phyloP scores from a whole-genome alignment of 2,888 invertebrate species.

The Lypha dubia region DNA sequence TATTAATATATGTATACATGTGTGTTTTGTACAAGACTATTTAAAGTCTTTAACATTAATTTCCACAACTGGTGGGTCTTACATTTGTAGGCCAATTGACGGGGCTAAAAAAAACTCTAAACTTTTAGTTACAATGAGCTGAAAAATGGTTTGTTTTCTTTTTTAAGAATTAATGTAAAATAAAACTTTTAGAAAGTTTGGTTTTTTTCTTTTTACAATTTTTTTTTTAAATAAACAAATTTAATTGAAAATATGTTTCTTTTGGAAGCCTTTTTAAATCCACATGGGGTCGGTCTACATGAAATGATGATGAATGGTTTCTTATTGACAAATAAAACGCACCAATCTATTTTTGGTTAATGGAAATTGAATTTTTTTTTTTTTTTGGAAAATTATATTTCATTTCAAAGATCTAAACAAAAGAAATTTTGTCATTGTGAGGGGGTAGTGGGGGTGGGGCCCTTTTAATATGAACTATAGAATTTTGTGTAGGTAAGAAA shows the following conservation, averaged over 20 bases:
- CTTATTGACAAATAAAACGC: constrained; percentile 3
- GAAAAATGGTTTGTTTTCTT: not conserved
- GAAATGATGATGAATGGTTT: not conserved
- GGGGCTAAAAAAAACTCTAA: no score
- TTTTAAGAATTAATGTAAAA: not conserved
- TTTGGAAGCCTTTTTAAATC: not conserved
- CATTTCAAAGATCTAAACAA: not conserved
- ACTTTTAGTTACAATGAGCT: no score
- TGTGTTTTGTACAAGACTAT: no score
- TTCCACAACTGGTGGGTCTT: no score
- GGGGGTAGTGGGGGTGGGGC: no score
- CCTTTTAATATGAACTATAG: not conserved
- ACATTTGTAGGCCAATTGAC: no score
- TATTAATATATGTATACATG: no score
- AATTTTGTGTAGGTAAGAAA: not conserved
- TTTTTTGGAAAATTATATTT: no score
- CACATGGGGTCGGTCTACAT: not conserved
- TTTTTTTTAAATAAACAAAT: constrained; percentile 14
- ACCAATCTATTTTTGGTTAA: constrained; percentile 4
- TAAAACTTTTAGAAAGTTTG: not conserved
- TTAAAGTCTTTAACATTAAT: no score
- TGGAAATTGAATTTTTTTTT: not conserved
- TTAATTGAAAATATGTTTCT: constrained; percentile 11
- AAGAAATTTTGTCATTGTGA: not conserved
- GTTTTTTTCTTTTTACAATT: no score